Base-by-base conservation (phyloP, 2,888 invertebrate genomes). In the Microdon myrmicae region DNA sequence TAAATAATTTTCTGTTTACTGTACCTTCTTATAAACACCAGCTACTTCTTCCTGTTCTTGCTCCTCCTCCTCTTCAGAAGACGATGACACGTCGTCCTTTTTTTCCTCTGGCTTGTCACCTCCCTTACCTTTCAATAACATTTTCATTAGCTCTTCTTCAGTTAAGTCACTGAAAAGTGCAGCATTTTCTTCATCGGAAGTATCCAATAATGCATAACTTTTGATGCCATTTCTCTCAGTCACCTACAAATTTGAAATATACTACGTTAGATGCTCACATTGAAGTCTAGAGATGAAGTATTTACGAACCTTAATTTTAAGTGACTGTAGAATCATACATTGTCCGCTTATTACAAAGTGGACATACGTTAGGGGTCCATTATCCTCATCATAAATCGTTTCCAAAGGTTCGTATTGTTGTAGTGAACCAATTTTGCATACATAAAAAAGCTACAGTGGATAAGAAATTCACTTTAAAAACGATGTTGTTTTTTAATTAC, bases 331-430 rank as follows among this genome's bases (percentile, higher is more conserved):
- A 16, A 79, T 77, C 60, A 74, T 72, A 38, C 79, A 79, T 51
- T 78, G 73, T 1, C 79, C 79, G 61, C 76, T 79, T 4, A 79
- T 61, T 2, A 79, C 74, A 59, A 79, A 79, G 49, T 75, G 72
- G 0, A 76, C 78, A 55, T 71, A 74, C 43, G 74, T 73, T 2
- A 75, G 38, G 0, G 71, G 68, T 14, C 75, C 76, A 28, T 68
- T 71, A 23, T 79, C 77, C 9, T 74, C 73, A 6, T 69, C 69
- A 51, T 71, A 77, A 17, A 79, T 77, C 6, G 73, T 74, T 25
- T 79, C 74, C 54, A 76, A 54, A 0, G 78, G 74, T 20, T 74
- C 70, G 47, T 71, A 79, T 58, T 79, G 73, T n/a, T 68, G 72
- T 3, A 79, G 49, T 2, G 68, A 39, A 12, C 73, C 69, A 12